Evolutionary conservation across 35 echinoderm and acorn worm genomes (phyloP).

Genomic region (Apostichopus californicus): DNA sequence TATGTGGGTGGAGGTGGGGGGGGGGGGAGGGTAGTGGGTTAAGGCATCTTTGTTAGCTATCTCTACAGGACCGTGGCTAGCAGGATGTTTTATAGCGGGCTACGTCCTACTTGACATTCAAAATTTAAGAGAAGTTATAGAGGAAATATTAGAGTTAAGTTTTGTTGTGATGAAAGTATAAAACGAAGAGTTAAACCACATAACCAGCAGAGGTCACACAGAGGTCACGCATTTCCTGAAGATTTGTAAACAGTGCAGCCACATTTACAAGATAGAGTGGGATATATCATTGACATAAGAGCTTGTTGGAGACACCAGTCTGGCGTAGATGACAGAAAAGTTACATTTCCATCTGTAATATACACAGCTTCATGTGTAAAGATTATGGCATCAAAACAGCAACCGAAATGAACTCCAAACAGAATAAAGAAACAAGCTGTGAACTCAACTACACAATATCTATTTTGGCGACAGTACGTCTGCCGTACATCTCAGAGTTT

Average conservation of each 20-base stretch:
- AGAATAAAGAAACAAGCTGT: neutral
- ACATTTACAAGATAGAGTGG: neutral
- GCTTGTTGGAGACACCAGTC: neutral
- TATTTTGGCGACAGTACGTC: conserved; percentile 32
- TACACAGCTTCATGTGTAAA: neutral
- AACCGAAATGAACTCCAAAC: neutral
- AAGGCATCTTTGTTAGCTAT: too few species aligned
- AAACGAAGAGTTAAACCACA: neutral
- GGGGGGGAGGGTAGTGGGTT: too few species aligned
- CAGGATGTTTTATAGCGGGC: too few species aligned
- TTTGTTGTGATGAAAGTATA: neutral
- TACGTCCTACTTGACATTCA: too few species aligned
- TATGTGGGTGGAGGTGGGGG: too few species aligned
- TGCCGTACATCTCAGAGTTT: neutral
- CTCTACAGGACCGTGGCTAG: too few species aligned
- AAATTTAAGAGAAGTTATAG: neutral
- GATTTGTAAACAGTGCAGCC: neutral
- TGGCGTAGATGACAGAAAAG: neutral
- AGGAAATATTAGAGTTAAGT: neutral
- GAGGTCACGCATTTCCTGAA: neutral
- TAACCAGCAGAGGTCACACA: neutral
- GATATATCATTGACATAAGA: neutral
- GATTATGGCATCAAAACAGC: neutral
- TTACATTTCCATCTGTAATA: neutral
- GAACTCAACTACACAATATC: conserved; percentile 10